Conservation (phyloP, 1,140 invertebrate genomes). For the Diprion similis region DNA sequence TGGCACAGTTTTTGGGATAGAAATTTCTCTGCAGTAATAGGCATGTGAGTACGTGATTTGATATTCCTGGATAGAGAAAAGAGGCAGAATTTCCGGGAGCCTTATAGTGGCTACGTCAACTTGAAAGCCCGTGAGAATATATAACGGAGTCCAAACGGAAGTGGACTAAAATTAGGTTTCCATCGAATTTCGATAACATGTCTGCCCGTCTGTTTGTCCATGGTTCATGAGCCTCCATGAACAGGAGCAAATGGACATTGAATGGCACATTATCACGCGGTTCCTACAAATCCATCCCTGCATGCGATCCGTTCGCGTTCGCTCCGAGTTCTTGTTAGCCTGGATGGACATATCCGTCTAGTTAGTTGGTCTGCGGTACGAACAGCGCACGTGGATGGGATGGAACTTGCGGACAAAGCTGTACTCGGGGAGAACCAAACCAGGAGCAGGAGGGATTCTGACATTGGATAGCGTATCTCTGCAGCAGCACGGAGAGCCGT, state of each 20-base stretch:
- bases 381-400: slow-evolving; percentile 17
- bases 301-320: slow-evolving; percentile 22
- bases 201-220: neutral
- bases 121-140: neutral
- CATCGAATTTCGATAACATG: slow-evolving; percentile 9
- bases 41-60: neutral
- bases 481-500: slow-evolving; percentile 10
- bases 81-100: too few species aligned
- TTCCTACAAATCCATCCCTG: neutral
- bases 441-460: slow-evolving; percentile 5
- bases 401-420: too few species aligned
- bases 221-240: too few species aligned
- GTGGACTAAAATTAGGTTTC: slow-evolving; percentile 33
- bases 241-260: too few species aligned
- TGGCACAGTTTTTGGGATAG: neutral
- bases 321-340: slow-evolving; percentile 33
- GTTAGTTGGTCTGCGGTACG: slow-evolving; percentile 31
- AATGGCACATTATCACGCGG: too few species aligned
- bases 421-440: slow-evolving; percentile 17
- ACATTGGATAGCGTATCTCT: slow-evolving; percentile 31
- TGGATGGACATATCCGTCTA: slow-evolving; percentile 19
- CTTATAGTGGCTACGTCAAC: slow-evolving; percentile 16
- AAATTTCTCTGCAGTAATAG: neutral
- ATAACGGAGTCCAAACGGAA: neutral
- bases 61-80: neutral